Base-by-base conservation (phyloP, 2,888 invertebrate species). In the Dermolepida albohirtum region DNA sequence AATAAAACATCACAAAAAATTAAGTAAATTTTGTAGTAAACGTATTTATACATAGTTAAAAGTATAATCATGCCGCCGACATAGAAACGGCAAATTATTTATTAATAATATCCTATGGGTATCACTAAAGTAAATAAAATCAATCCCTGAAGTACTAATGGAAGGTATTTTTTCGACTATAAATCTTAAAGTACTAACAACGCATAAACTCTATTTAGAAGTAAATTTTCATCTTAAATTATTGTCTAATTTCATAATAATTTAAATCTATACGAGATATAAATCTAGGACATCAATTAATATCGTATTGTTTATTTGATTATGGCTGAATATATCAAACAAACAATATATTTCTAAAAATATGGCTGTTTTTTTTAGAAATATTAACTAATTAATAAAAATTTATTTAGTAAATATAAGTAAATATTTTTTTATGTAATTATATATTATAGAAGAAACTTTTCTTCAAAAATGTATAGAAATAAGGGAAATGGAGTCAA, bases 331-430 rank as follows among this genome's bases (percentile, higher is more conserved):
- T 47, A 10, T 34, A 49, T 62, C 34, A 47, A 62, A 62, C 17
- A 62, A 29, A 47, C 34, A 16, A 14, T 17, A 39, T 14, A 62
- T 44, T 29, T 47, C 59, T 16, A 14, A 62, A 59, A 62, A 62
- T 62, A 47, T 62, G 59, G 59, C 59, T 62, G 59, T 47, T 34
- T 10, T 47, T 34, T 62, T 17, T 29, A 47, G 59, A 47, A 62
- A 62, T 47, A 47, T 16, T 11, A 14, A 10, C 8, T 40, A 7
- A 17, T 40, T 41, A 41, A 29, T 34, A 27, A 52, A n/a, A 6
- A 12, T 5, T 52, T 11, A 49, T 6, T 49, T 17, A 22, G 10
- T 6, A 4, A 8, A 16, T 22, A 17, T 49, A 5, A 11, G 22
- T 22, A 44, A 44, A 14, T 44, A 44, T 8, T 5, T 34, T n/a